phyloP scores from a whole-genome alignment of 1,140 invertebrate genomes.

The Caerostris extrusa region DNA sequence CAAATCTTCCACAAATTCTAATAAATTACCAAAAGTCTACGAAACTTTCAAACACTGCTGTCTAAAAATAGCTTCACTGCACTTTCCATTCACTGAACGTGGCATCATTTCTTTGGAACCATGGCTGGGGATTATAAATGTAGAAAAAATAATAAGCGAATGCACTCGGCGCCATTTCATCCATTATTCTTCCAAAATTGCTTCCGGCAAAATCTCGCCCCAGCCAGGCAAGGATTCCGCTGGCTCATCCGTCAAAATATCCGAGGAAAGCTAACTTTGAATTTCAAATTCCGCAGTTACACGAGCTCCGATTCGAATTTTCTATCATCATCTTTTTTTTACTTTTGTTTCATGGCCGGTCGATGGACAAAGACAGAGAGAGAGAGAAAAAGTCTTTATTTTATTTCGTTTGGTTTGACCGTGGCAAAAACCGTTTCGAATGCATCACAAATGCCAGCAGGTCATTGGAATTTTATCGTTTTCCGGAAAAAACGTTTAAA shows the following conservation, averaged over 20 bases:
- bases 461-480: slow-evolving; percentile 17
- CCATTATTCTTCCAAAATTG: slow-evolving; percentile 20
- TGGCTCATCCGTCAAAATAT: slow-evolving; percentile 34
- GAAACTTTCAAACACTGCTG: neutral
- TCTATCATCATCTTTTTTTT: neutral
- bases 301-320: slow-evolving; percentile 44
- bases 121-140: neutral
- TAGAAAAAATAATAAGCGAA: neutral
- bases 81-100: neutral
- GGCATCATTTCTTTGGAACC: neutral
- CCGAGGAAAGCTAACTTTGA: slow-evolving; percentile 1
- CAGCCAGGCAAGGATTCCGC: neutral
- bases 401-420: neutral
- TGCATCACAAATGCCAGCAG: slow-evolving; percentile 10
- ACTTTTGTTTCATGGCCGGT: slow-evolving; percentile 21
- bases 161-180: slow-evolving; percentile 26
- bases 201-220: neutral
- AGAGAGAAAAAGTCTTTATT: neutral
- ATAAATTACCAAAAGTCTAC: too few relatives aligned
- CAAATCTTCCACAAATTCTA: too few relatives aligned
- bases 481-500: neutral
- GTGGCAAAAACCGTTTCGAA: neutral
- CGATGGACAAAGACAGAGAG: neutral
- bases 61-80: neutral
- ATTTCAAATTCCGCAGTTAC: slow-evolving; percentile 37